Conservation (phyloP, 2,797 vertebrate species). For the Gobionotothen gibberifrons region DNA sequence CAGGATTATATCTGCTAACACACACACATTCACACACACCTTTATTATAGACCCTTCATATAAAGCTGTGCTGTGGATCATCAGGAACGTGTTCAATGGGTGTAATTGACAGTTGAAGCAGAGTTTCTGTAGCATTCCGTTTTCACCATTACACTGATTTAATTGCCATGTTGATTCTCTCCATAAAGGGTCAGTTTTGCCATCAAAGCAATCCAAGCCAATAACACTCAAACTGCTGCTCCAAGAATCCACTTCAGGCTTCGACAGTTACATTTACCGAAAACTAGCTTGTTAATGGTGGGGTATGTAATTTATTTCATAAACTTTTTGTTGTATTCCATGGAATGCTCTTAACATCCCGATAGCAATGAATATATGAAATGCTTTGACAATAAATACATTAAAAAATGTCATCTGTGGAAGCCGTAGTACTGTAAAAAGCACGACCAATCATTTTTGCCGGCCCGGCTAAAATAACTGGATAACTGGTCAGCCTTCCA, state of each 20-base stretch:
- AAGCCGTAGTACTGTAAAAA: too few species aligned
- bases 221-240: constrained; percentile 19
- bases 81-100: constrained; percentile 19
- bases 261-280: neutral
- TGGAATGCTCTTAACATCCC: too few species aligned
- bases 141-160: neutral
- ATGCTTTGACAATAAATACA: too few species aligned
- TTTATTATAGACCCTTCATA: constrained; percentile 7
- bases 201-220: constrained; percentile 18
- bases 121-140: constrained; percentile 14
- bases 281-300: neutral
- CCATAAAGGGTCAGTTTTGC: constrained; percentile 29
- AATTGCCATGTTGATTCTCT: constrained; percentile 12
- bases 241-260: constrained; percentile 14
- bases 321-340: too few species aligned
- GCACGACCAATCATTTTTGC: too few species aligned
- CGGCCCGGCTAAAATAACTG: too few species aligned
- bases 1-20: neutral
- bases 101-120: constrained; percentile 11
- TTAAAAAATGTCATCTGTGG: too few species aligned
- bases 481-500: too few species aligned
- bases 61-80: constrained; percentile 25
- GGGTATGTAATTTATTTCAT: too few species aligned
- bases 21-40: constrained; percentile 4
- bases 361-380: too few species aligned